phyloP scores from a whole-genome alignment of 2,797 vertebrate genomes.

The Columba guinea region DNA sequence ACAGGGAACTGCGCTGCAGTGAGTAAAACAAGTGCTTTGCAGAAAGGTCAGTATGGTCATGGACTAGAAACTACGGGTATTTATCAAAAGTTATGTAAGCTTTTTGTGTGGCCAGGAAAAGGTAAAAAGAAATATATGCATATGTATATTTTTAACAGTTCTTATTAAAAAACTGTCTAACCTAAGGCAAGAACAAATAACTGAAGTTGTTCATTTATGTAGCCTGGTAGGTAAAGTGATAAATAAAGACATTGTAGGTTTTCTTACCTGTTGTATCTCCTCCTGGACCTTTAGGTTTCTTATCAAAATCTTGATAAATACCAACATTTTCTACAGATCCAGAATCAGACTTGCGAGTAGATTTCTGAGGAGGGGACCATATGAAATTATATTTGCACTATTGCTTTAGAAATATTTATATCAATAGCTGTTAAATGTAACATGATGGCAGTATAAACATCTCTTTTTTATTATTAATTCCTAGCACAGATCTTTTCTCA shows the following conservation, averaged over 20 bases:
- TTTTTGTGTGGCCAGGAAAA: not conserved
- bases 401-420: not conserved
- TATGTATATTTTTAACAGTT: not conserved
- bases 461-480: not conserved
- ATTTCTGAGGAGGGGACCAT: constrained; percentile 78
- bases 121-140: not conserved
- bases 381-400: not conserved
- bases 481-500: not conserved
- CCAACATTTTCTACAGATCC: constrained; percentile 77
- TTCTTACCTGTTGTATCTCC: constrained; percentile 71
- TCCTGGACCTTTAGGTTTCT: constrained; percentile 59
- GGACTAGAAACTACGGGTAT: not conserved
- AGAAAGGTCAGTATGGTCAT: not conserved
- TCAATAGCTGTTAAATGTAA: not conserved
- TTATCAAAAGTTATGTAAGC: not conserved
- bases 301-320: constrained; percentile 89
- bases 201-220: not conserved
- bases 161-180: not conserved
- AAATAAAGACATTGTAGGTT: not conserved
- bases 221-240: not conserved
- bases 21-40: not conserved
- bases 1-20: accelerated
- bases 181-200: not conserved
- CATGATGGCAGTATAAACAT: not conserved
- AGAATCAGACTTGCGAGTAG: constrained; percentile 79